Evolutionary conservation across 2,888 invertebrate genomes (phyloP), one percentile per base, ranked within the genome.

Genomic region (Hyalella azteca): DNA sequence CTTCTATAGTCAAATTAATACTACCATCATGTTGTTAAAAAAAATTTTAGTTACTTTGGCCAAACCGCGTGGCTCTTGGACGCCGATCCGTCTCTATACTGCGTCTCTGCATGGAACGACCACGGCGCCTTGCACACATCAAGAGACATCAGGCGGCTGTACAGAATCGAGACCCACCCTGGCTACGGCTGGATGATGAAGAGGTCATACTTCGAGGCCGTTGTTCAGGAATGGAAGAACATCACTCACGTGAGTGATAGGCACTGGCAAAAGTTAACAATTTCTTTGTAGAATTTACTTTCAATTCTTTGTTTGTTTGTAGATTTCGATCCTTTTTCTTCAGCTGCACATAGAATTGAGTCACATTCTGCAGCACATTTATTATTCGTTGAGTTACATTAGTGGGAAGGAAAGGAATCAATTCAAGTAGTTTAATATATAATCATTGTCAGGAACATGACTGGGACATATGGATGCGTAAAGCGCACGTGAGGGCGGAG

Each of bases 71-170:
- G 80, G 80, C 77, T 82, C 11, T 73, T 82, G 26, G 80, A 82
- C 15, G 76, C 50, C 2, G 82, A 82, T 22, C 54, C 73, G 1
- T 60, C 60, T 22, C 39, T 82, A 5, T 82, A 40, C 41, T 82
- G 82, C 77, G 60, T 82, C 40, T 79, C 78, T 40, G 82, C 82
- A 36, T 82, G 82, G 82, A 82, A 82, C 40, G 82, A 82, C 77
- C 77, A 80, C 22, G 81, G 81, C 1, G 79, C 79, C 4, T 73
- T 82, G 5, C 82, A 82, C 29, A 32, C 39, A 0, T 73, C 82
- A 75, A 75, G 66, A 2, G 49, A 76, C 36, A 60, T 59, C 0
- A 4, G 45, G 60, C 50, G 26, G 50, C 73, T 80, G 7, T 73
- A 77, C 73, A 60, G 82, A 29, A 78, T 82, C 9, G 82, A 82